Evolutionary conservation across 2,797 vertebrate genomes (phyloP).

Genomic region (Amblyopsis hoosieri): DNA sequence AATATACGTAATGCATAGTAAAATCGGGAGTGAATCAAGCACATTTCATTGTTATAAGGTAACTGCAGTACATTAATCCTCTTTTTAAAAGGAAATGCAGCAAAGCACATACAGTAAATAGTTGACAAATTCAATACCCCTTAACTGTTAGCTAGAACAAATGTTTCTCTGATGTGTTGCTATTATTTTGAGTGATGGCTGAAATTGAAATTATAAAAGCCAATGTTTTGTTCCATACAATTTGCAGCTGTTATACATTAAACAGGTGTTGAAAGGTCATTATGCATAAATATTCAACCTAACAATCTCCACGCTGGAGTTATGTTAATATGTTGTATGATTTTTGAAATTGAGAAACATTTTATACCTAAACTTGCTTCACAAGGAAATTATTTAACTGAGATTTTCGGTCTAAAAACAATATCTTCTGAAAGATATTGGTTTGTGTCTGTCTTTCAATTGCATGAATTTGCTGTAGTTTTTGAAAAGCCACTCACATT

Average conservation of each 20-base stretch:
- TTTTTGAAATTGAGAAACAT: constrained; percentile 49
- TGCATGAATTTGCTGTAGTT: constrained; percentile 39
- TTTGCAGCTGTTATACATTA: constrained; percentile 19
- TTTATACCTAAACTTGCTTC: constrained; percentile 74
- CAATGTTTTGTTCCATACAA: constrained; percentile 14
- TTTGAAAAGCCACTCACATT: constrained; percentile 30
- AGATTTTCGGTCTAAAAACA: constrained; percentile 57
- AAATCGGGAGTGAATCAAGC: constrained; percentile 49
- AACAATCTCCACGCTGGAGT: constrained; percentile 57
- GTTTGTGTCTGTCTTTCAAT: constrained; percentile 39
- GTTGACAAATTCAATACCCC: constrained; percentile 31
- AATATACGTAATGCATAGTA: constrained; percentile 15
- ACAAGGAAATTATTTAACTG: constrained; percentile 77
- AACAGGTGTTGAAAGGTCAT: constrained; percentile 32
- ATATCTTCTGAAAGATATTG: constrained; percentile 27
- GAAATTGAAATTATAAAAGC: constrained; percentile 4
- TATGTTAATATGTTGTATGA: constrained; percentile 63
- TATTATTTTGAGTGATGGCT: constrained; percentile 12
- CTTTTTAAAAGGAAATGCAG: constrained; percentile 29
- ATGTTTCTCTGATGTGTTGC: background rate
- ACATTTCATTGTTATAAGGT: constrained; percentile 14
- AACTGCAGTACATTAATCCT: too few species aligned
- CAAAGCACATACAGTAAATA: constrained; percentile 56
- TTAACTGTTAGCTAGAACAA: too few species aligned
- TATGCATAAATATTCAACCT: constrained; percentile 31